Conservation (phyloP, 2,113 vertebrate species). For the pig (Sus scrofa) region T2T-Sscrofa CM000812.6:113789501-113790000, state of each 20-base stretch:
- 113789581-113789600: neutral
- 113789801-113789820: neutral
- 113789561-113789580: neutral
- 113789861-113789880: neutral
- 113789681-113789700: neutral
- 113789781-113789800: neutral
- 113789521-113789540: too few relatives aligned
- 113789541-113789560: neutral
- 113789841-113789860: neutral
- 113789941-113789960: neutral
- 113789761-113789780: neutral
- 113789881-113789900: neutral
- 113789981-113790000: neutral
- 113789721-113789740: neutral
- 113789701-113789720: neutral
- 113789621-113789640: neutral
- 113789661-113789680: neutral
- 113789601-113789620: neutral
- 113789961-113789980: neutral
- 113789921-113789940: neutral
- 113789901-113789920: neutral
- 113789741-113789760: neutral
- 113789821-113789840: neutral
- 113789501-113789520: too few relatives aligned
- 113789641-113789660: neutral